These are phyloP conservation scores for Tetragonula carbonaria DNA, from an alignment of 2,888 invertebrate genomes.

Conservation along the genomic window DNA sequence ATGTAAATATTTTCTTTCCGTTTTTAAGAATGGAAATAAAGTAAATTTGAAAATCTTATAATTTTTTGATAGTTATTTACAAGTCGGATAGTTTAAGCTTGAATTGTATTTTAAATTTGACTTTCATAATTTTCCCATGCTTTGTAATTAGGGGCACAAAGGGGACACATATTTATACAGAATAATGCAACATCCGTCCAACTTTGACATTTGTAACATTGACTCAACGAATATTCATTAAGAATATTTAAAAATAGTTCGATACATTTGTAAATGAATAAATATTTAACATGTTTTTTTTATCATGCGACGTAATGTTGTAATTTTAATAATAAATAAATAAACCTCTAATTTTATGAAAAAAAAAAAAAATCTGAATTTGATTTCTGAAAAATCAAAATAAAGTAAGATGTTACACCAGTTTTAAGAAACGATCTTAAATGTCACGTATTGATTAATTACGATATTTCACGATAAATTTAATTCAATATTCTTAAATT, in stretches of 20 bases:
- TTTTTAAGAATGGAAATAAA: no score
- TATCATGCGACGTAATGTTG: no score
- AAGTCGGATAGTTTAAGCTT: not conserved
- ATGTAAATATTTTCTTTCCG: no score
- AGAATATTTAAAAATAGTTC: not conserved
- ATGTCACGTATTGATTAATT: not conserved
- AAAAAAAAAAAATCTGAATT: no score
- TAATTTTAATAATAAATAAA: no score
- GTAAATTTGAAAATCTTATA: not conserved
- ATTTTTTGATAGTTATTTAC: not conserved
- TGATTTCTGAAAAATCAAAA: not conserved
- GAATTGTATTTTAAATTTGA: not conserved
- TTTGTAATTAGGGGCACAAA: not conserved
- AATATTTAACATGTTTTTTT: no score
- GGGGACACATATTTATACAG: conserved; percentile 47
- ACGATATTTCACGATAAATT: not conserved
- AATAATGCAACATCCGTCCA: conserved; percentile 74
- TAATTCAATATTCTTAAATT: not conserved
- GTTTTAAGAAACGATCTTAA: not conserved
- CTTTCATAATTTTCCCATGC: not conserved
- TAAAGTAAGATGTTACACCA: no score
- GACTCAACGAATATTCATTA: conserved; percentile 71
- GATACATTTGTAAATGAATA: no score
- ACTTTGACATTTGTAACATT: conserved; percentile 43
- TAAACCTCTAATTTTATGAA: not conserved